Conservation (phyloP, 2,888 invertebrate species). For the Drosophila dives region DNA sequence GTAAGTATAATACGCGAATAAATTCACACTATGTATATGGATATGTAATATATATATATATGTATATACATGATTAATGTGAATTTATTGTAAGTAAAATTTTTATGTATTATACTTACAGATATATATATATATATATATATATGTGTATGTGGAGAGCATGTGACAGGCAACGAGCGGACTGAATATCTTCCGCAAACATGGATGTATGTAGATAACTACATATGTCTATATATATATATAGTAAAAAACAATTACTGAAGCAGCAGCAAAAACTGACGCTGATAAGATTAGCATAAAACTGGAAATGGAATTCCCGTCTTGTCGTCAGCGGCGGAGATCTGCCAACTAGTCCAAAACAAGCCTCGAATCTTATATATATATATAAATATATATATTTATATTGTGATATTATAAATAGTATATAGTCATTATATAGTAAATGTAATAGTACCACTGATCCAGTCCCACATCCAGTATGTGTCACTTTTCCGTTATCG, state of each 20-base stretch:
- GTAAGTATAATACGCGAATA: neutral
- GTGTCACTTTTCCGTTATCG: slow-evolving; percentile 18
- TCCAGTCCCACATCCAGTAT: slow-evolving; percentile 34
- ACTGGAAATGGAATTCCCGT: slow-evolving; percentile 17
- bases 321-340: slow-evolving; percentile 5
- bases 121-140: neutral
- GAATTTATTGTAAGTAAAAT: no score
- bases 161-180: slow-evolving; percentile 6
- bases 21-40: neutral
- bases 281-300: slow-evolving; percentile 51
- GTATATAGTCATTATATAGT: neutral
- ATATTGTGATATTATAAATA: neutral
- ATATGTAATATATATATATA: neutral
- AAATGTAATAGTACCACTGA: slow-evolving; percentile 30
- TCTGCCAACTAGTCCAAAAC: slow-evolving; percentile 3
- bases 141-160: neutral
- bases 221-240: neutral
- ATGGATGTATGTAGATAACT: no score
- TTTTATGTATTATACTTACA: no score
- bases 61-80: no score
- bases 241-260: slow-evolving; percentile 6
- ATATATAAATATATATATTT: neutral
- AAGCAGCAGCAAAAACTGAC: slow-evolving; percentile 6
- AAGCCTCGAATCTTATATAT: slow-evolving; percentile 4
- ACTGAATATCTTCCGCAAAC: slow-evolving; percentile 10